Conservation (phyloP, 2,888 invertebrate species). For the Sycophila texana region DNA sequence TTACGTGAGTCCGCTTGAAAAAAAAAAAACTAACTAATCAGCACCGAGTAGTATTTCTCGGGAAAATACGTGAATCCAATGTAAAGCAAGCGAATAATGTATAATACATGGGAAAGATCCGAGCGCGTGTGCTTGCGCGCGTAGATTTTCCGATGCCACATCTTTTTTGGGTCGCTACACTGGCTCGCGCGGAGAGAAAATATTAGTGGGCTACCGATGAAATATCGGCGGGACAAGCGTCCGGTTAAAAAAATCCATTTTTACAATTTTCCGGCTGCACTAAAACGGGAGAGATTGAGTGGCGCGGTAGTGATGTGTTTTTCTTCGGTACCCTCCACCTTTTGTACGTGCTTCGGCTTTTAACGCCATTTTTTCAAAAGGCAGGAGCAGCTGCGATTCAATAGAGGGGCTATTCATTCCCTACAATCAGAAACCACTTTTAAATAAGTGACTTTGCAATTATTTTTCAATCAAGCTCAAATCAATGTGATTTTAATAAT, state of each 20-base stretch:
- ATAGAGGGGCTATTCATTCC: background rate
- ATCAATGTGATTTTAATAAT: no score
- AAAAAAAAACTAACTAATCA: no score
- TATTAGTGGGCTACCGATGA: conserved; percentile 39
- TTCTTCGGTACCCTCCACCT: background rate
- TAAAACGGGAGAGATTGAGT: conserved; percentile 46
- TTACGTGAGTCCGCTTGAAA: no score
- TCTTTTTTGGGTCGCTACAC: background rate
- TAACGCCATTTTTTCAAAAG: conserved; percentile 25
- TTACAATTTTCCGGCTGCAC: conserved; percentile 45
- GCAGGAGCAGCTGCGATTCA: background rate
- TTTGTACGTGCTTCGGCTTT: conserved; percentile 1
- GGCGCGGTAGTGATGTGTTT: background rate
- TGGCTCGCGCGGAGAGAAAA: background rate
- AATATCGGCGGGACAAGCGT: conserved; percentile 30
- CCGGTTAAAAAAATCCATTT: conserved; percentile 38
- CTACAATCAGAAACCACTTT: background rate
- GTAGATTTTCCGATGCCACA: background rate
- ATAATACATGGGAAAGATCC: background rate
- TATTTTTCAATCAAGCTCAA: background rate
- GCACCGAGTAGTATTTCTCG: no score
- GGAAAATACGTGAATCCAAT: no score
- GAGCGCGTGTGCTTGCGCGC: background rate
- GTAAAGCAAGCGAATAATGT: background rate
- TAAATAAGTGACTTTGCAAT: background rate